phyloP scores from a whole-genome alignment of 2,888 invertebrate genomes.

The Erebia palarica region DNA sequence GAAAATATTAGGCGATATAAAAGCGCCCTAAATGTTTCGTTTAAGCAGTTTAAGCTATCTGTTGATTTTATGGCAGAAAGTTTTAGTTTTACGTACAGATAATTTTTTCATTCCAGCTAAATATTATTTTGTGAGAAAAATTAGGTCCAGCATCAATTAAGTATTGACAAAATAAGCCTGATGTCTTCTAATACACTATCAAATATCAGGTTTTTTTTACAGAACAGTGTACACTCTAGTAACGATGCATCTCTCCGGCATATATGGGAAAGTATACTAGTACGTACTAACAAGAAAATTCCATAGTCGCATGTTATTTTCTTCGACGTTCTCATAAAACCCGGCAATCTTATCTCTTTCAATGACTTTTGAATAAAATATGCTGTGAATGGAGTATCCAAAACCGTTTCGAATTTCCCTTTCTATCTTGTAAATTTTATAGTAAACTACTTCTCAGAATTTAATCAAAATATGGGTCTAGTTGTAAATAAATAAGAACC shows the following conservation, averaged over 20 bases:
- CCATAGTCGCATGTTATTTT: conserved; percentile 69
- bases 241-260: conserved; percentile 40
- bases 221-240: background rate
- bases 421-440: conserved; percentile 19
- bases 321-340: conserved; percentile 66
- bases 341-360: conserved; percentile 62
- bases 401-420: conserved; percentile 29
- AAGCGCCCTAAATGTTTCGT: too few relatives aligned
- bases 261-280: conserved; percentile 54
- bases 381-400: conserved; percentile 45
- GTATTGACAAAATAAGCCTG: too few relatives aligned
- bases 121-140: too few relatives aligned
- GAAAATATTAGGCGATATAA: background rate
- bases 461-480: background rate
- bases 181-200: too few relatives aligned
- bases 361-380: conserved; percentile 61
- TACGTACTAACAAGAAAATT: conserved; percentile 53
- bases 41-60: too few relatives aligned
- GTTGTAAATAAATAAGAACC: background rate
- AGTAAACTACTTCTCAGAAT: background rate
- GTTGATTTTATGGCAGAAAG: too few relatives aligned
- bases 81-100: too few relatives aligned
- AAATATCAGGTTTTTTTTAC: too few relatives aligned
- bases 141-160: too few relatives aligned
- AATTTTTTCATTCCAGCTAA: too few relatives aligned